Conservation (phyloP, 2,888 invertebrate species). For the Pheosia tremula region DNA sequence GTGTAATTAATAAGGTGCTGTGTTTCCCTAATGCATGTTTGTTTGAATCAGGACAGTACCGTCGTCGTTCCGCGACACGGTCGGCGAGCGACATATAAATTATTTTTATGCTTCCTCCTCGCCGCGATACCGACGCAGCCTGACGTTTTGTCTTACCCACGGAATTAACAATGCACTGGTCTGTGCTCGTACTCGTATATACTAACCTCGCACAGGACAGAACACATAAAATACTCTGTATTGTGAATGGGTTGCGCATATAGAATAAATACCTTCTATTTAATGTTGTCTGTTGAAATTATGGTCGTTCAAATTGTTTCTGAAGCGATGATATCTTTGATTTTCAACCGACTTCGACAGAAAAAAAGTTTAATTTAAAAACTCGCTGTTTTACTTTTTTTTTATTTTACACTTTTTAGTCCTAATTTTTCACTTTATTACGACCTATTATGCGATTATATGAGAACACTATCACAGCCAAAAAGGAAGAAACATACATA, state of each 20-base stretch:
- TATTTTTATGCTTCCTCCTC: constrained; percentile 59
- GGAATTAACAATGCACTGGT: constrained; percentile 46
- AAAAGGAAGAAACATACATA: too few species aligned
- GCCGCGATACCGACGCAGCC: constrained; percentile 27
- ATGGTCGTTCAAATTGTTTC: too few species aligned
- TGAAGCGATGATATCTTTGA: too few species aligned
- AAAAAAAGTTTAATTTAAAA: too few species aligned
- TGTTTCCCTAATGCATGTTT: not conserved
- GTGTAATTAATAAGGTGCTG: not conserved
- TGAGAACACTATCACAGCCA: too few species aligned
- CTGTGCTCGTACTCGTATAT: constrained; percentile 31
- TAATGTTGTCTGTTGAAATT: too few species aligned
- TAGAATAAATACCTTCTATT: too few species aligned
- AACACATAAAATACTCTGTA: not conserved
- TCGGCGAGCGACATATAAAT: constrained; percentile 52
- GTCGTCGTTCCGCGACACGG: constrained; percentile 18
- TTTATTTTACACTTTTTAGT: too few species aligned
- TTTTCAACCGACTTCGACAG: too few species aligned
- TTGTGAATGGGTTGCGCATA: not conserved
- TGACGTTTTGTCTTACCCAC: constrained; percentile 44
- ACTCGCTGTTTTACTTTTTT: too few species aligned
- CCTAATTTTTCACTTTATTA: too few species aligned
- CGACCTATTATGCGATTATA: too few species aligned
- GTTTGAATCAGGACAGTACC: not conserved
- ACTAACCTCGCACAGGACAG: not conserved